These are phyloP conservation scores for Pseudomyrmex flavicornis DNA, from an alignment of 1,140 invertebrate species.

Conservation along the genomic window DNA sequence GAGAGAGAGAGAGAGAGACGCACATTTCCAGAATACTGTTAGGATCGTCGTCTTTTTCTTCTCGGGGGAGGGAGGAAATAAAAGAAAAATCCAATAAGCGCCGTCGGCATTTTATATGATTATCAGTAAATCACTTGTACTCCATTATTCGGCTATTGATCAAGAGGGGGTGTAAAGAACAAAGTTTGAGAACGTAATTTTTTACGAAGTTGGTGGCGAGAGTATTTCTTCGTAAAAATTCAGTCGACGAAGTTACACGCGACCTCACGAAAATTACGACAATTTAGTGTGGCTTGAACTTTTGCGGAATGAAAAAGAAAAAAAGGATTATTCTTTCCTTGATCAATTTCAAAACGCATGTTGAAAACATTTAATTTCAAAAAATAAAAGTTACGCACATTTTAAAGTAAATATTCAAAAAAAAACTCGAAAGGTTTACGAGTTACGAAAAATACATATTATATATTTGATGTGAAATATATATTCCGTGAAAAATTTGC, in stretches of 20 bases:
- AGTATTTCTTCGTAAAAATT: not conserved
- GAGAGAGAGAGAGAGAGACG: not conserved
- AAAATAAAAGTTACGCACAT: no score
- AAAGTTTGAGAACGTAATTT: slow-evolving; percentile 10
- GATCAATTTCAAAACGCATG: no score
- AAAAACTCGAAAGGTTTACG: no score
- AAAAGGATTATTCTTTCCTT: no score
- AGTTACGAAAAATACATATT: no score
- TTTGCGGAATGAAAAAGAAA: no score
- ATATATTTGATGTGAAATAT: no score
- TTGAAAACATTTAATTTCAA: no score
- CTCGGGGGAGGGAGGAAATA: not conserved
- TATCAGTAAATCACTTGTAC: slow-evolving; percentile 8
- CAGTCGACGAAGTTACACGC: not conserved
- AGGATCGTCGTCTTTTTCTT: not conserved
- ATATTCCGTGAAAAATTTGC: no score
- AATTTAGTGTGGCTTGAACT: no score
- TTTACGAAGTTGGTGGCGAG: not conserved
- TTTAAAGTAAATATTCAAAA: no score
- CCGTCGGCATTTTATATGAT: not conserved
- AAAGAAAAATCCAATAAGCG: not conserved
- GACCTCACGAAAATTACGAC: not conserved
- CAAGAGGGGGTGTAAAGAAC: not conserved
- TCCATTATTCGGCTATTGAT: not conserved
- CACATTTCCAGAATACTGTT: slow-evolving; percentile 22